phyloP scores from a whole-genome alignment of 2,113 vertebrate genomes.

The Ornithorhynchus anatinus region DNA sequence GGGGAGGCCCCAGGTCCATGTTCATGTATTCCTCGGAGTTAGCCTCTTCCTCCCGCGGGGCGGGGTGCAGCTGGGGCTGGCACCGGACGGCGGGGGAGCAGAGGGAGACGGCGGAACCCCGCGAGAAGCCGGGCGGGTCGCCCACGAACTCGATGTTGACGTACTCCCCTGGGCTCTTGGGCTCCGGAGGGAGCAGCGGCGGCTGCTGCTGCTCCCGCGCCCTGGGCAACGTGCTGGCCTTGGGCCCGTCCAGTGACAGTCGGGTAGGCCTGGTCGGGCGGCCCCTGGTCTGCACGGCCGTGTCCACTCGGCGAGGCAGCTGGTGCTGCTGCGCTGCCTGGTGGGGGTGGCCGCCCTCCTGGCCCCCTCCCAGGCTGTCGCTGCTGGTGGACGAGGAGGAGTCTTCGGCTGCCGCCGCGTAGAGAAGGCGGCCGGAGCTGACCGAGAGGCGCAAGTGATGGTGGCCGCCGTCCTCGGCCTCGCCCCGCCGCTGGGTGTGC shows the following conservation, averaged over 20 bases:
- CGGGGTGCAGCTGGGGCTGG: conserved; percentile 41
- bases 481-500: conserved; percentile 67
- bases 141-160: conserved; percentile 83
- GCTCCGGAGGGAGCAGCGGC: conserved; percentile 71
- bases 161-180: conserved; percentile 87
- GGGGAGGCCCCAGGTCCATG: conserved; percentile 75
- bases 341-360: conserved; percentile 34
- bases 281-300: conserved; percentile 69
- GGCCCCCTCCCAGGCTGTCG: conserved; percentile 81
- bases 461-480: conserved; percentile 59
- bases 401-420: conserved; percentile 70
- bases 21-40: conserved; percentile 81
- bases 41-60: conserved; percentile 48
- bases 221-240: conserved; percentile 83
- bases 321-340: conserved; percentile 38
- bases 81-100: conserved; percentile 49
- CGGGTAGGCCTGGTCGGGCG: conserved; percentile 78
- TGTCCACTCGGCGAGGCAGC: conserved; percentile 66
- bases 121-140: conserved; percentile 69
- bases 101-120: conserved; percentile 25
- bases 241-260: conserved; percentile 79
- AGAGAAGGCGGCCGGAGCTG: conserved; percentile 75
- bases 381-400: conserved; percentile 85
- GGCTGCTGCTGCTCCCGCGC: conserved; percentile 75
- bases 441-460: conserved; percentile 72